Evolutionary conservation across 2,888 invertebrate species (phyloP).

Genomic region (Parelbella ahira): DNA sequence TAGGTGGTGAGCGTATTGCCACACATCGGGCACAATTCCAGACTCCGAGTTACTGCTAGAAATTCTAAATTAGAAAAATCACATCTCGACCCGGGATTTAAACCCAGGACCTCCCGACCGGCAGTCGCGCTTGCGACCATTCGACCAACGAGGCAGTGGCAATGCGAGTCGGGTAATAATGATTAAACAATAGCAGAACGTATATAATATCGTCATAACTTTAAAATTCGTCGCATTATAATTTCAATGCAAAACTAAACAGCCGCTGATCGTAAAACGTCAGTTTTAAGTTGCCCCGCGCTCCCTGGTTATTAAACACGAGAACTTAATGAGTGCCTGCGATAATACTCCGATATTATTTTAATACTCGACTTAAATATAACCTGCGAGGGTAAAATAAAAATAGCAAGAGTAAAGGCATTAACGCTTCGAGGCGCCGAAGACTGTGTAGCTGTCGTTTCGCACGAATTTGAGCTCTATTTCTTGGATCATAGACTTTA

Average conservation of each 20-base stretch:
- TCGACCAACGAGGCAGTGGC: too few relatives aligned
- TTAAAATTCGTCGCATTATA: neutral
- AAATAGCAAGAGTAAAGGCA: slow-evolving; percentile 33
- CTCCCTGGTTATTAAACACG: slow-evolving; percentile 41
- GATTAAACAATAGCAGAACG: too few relatives aligned
- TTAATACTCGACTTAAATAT: slow-evolving; percentile 39
- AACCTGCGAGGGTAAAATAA: slow-evolving; percentile 35
- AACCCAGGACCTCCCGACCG: too few relatives aligned
- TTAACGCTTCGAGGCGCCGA: slow-evolving; percentile 28
- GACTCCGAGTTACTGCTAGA: too few relatives aligned
- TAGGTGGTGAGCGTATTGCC: too few relatives aligned
- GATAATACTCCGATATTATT: slow-evolving; percentile 52
- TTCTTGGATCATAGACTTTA: too few relatives aligned
- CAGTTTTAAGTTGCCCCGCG: slow-evolving; percentile 13
- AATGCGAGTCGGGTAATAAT: too few relatives aligned
- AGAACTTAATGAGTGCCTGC: slow-evolving; percentile 46
- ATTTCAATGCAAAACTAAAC: neutral
- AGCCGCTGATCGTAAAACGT: slow-evolving; percentile 7
- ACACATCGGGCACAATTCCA: too few relatives aligned
- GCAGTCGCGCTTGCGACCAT: too few relatives aligned
- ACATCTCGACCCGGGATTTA: too few relatives aligned
- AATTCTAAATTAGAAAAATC: too few relatives aligned
- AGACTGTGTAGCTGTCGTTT: slow-evolving; percentile 1
- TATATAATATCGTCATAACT: neutral
- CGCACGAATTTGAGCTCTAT: slow-evolving; percentile 2